Base-by-base conservation (phyloP, 2,888 invertebrate genomes). In the Spatulosminthurus flaviceps region DNA sequence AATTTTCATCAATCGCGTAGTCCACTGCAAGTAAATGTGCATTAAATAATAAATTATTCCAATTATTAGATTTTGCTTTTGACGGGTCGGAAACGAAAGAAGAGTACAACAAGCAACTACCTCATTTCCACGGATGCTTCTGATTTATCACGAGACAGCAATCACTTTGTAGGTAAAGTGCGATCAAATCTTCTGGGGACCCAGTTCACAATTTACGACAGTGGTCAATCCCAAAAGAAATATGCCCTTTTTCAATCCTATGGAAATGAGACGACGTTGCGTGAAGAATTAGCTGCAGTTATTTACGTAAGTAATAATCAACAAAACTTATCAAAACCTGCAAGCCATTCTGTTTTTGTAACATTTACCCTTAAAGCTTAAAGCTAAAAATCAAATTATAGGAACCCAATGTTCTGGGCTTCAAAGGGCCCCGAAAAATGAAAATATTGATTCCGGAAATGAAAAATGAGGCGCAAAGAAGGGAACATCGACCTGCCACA, bases 361-460 rank as follows among this genome's bases (percentile, higher is more conserved):
- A n/a, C n/a, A n/a, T n/a, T n/a, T n/a, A n/a, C n/a, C n/a, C n/a
- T n/a, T n/a, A n/a, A n/a, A n/a, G n/a, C n/a, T n/a, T n/a, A 43
- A 43, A 60, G 16, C 16, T 67, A 9, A 60, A 60, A 5, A 9
- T 60, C 19, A 5, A 26, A 80, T 43, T 89, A 90, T 88, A 95
- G 93, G 98, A 99, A 87, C 97, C 98, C 26, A 99, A 99, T 88
- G 97, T 99, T 0, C 89, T 99, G 79, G 99, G 99, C 75, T 99
- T 99, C 89, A 98, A 98, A 89, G 99, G 99, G 0, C 99, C 99
- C 0, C 91, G 99, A 67, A 98, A 98, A 89, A 99, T 99, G 98
- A 98, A 97, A 0, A 95, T 98, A 0, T 92, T 99, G 82, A 92
- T 99, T 82, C 99, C 99, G 0, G 98, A 97, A 11, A 96, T 99